phyloP scores from a whole-genome alignment of 2,113 vertebrate species.

The Eupsittula cactorum region DNA sequence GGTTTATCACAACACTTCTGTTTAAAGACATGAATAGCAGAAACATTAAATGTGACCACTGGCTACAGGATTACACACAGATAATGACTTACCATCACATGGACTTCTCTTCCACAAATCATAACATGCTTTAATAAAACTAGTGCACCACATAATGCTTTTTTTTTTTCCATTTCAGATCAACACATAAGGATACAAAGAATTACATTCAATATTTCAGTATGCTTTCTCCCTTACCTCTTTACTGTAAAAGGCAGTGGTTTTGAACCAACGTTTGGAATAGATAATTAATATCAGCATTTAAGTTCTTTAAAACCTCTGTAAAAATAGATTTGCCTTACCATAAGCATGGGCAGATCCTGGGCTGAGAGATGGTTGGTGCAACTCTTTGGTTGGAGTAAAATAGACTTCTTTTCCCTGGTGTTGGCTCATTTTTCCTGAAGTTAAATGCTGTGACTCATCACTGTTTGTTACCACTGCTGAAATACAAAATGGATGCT shows the following conservation, averaged over 20 bases:
- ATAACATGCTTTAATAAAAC: neutral
- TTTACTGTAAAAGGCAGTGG: neutral
- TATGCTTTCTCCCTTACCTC: neutral
- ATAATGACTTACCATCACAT: neutral
- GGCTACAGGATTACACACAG: neutral
- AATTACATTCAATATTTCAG: neutral
- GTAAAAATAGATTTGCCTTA: conserved; percentile 66
- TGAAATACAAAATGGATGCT: conserved; percentile 67
- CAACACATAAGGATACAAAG: neutral
- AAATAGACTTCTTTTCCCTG: conserved; percentile 88
- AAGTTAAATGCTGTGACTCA: conserved; percentile 83
- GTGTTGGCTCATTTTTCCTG: conserved; percentile 94
- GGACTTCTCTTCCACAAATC: neutral
- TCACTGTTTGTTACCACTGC: conserved; percentile 83
- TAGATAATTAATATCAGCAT: neutral
- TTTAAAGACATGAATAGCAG: neutral
- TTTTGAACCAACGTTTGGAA: neutral
- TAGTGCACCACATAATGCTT: fast-evolving
- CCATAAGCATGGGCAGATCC: conserved; percentile 86
- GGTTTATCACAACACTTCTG: neutral
- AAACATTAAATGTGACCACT: fast-evolving
- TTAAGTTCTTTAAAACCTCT: neutral
- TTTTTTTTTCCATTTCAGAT: neutral
- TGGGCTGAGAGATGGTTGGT: conserved; percentile 82
- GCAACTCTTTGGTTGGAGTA: conserved; percentile 86